phyloP scores from a whole-genome alignment of 2,888 invertebrate genomes.

The Hedya salicella region DNA sequence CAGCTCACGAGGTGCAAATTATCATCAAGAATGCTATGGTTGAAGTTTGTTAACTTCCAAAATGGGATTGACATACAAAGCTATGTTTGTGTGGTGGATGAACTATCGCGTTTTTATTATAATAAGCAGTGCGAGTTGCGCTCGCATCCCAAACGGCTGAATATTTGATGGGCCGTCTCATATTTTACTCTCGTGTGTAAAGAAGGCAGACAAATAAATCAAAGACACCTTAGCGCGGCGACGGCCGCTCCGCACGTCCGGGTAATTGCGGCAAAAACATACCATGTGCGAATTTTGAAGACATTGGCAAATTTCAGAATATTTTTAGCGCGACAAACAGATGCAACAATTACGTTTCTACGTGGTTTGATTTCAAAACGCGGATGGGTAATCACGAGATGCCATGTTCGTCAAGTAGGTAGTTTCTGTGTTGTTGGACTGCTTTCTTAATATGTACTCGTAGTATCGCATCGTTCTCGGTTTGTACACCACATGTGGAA shows the following conservation, averaged over 20 bases:
- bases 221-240: constrained; percentile 76
- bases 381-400: not conserved
- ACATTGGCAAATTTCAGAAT: constrained; percentile 81
- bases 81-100: constrained; percentile 68
- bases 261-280: constrained; percentile 83
- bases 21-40: not conserved
- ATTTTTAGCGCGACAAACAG: constrained; percentile 55
- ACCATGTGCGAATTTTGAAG: constrained; percentile 76
- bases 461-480: not conserved
- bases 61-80: constrained; percentile 62
- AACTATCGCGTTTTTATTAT: constrained; percentile 82
- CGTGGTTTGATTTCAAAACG: constrained; percentile 14
- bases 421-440: not conserved
- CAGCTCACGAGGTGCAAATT: too few species aligned
- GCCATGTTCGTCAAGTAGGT: not conserved
- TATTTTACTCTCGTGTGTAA: constrained; percentile 77
- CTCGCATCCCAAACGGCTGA: constrained; percentile 73
- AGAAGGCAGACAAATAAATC: constrained; percentile 80
- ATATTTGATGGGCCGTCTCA: constrained; percentile 79
- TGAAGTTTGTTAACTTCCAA: constrained; percentile 59
- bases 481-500: too few species aligned
- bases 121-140: constrained; percentile 77
- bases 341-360: constrained; percentile 33
- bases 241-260: constrained; percentile 76
- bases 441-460: not conserved